Evolutionary conservation across 2,113 vertebrate genomes (phyloP).

Genomic region (Phylloscopus trochilus): DNA sequence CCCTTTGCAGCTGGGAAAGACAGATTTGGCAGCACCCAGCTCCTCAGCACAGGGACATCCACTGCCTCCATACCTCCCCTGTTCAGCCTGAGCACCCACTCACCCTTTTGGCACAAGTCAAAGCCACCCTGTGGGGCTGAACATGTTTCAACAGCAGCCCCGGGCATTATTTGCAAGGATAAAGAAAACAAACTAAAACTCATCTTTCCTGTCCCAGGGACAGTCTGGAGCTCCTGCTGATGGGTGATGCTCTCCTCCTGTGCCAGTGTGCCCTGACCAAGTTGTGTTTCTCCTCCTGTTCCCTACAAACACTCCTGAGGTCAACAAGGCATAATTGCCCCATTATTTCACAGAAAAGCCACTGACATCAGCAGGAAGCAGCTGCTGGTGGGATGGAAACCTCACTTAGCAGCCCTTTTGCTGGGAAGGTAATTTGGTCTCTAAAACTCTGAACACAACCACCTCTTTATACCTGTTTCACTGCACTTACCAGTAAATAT

Average conservation of each 20-base stretch:
- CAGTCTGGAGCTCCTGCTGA: neutral
- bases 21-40: neutral
- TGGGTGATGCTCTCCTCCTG: neutral
- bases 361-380: neutral
- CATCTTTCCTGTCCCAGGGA: neutral
- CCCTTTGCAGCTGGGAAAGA: neutral
- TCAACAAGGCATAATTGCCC: neutral
- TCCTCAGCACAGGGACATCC: neutral
- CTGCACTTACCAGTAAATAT: slow-evolving; percentile 10
- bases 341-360: slow-evolving; percentile 23
- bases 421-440: neutral
- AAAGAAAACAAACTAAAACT: neutral
- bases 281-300: neutral
- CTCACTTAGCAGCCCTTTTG: neutral
- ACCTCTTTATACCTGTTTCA: neutral
- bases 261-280: neutral
- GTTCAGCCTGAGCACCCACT: neutral
- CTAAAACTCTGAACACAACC: neutral
- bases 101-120: rapidly evolving
- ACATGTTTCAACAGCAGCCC: rapidly evolving
- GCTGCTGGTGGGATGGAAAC: neutral
- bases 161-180: neutral
- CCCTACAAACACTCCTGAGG: neutral
- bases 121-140: neutral
- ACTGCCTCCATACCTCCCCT: neutral